These are phyloP conservation scores for Andrena haemorrhoa DNA, from an alignment of 2,888 invertebrate genomes.

Conservation along the genomic window DNA sequence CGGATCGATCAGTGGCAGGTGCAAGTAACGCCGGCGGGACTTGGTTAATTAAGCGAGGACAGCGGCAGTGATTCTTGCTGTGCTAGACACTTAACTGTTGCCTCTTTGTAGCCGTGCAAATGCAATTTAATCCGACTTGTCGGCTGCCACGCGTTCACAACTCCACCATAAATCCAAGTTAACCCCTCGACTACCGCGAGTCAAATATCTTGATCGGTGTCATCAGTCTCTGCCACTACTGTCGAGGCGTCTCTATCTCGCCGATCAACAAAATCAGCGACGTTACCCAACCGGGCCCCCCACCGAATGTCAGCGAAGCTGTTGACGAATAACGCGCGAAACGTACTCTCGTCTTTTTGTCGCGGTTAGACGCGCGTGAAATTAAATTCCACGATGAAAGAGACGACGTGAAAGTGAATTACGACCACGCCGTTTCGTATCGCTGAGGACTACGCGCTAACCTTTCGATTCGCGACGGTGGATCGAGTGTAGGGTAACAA, in stretches of 20 bases:
- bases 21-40: not conserved
- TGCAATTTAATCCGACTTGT: slow-evolving; percentile 42
- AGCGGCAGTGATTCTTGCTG: not conserved
- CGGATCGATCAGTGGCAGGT: too few species aligned
- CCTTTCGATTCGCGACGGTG: not conserved
- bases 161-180: slow-evolving; percentile 43
- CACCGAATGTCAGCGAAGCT: not conserved
- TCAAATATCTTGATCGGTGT: slow-evolving; percentile 45
- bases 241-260: slow-evolving; percentile 24
- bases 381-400: slow-evolving; percentile 14
- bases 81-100: slow-evolving; percentile 20
- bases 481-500: not conserved
- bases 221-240: slow-evolving; percentile 43
- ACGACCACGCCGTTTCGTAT: not conserved
- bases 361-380: not conserved
- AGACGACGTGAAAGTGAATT: not conserved
- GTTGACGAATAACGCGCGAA: slow-evolving; percentile 7
- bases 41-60: slow-evolving; percentile 32
- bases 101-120: slow-evolving; percentile 22
- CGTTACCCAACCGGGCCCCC: not conserved
- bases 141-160: slow-evolving; percentile 22
- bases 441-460: slow-evolving; percentile 14
- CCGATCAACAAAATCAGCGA: slow-evolving; percentile 11
- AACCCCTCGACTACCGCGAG: slow-evolving; percentile 26
- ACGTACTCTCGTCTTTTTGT: slow-evolving; percentile 2